Base-by-base conservation (phyloP, 2,888 invertebrate species). In the Ochlodes sylvanus region DNA sequence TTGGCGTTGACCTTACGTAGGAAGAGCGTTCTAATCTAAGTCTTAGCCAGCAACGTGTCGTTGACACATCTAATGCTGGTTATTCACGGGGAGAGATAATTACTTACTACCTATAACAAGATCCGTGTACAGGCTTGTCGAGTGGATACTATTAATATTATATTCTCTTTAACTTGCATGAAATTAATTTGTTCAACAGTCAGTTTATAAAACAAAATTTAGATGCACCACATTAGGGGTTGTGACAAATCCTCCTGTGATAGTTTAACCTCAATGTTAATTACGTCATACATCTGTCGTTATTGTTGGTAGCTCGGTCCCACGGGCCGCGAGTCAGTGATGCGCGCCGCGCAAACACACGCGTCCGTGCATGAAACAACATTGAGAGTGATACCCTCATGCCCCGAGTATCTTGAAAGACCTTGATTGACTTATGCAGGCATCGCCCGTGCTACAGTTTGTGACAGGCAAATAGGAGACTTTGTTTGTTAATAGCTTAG, bases 331-430 rank as follows among this genome's bases (percentile, higher is more conserved):
- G 63, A 68, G 63, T 64, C 65, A 69, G 63, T 66, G 72, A 68
- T 67, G 73, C 70, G 73, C 68, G 73, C 72, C 71, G 63, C 76
- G 75, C 85, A 88, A 88, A 89, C 85, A 88, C 69, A 71, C 73
- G 71, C 83, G 74, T 72, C 78, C 83, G 83, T 82, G 85, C 86
- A 82, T 83, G 80, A 83, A 85, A 83, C 82, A 79, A 80, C 78
- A 75, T 79, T 76, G 83, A 80, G 74, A 83, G 81, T 83, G 87
- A 88, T 87, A 87, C 82, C 77, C 79, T 76, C 75, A 75, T 82
- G 76, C 82, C 79, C 83, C 77, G 72, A 71, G 38, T 55, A 38
- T 47, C 61, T 56, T 62, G 55, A 67, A 67, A 67, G 67, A 67
- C 62, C 61, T 62, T 68, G 67, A 68, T 68, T 62, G 56, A 68